phyloP scores from a whole-genome alignment of 2,888 invertebrate species.

The Drosophila mimetica region DNA sequence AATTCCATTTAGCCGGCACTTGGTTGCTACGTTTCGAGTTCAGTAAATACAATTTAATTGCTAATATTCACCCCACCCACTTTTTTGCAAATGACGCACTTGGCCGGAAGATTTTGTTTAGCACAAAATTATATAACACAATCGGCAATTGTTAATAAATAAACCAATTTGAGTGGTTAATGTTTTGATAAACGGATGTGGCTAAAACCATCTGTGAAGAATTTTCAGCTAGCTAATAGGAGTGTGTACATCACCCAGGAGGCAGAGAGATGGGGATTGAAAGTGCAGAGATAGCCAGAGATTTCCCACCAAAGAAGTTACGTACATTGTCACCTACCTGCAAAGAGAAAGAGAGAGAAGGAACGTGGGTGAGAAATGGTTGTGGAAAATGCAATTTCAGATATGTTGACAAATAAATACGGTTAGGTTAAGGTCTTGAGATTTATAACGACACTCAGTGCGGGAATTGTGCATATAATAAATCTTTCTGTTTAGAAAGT shows the following conservation, averaged over 20 bases:
- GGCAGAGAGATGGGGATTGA: not conserved
- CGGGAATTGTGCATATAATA: constrained; percentile 11
- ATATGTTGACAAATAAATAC: constrained; percentile 50
- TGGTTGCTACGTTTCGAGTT: constrained; percentile 16
- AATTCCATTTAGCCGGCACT: constrained; percentile 33
- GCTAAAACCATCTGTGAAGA: constrained; percentile 2
- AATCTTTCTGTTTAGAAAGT: constrained; percentile 20
- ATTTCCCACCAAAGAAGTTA: constrained; percentile 50
- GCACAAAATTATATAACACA: constrained; percentile 40
- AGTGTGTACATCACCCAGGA: constrained; percentile 25
- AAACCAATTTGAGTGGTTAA: constrained; percentile 34
- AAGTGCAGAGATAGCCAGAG: constrained; percentile 4
- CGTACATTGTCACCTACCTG: constrained; percentile 84
- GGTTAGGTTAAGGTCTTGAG: constrained; percentile 20
- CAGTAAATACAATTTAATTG: constrained; percentile 40
- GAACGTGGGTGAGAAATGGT: constrained; percentile 28
- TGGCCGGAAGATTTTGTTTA: constrained; percentile 33
- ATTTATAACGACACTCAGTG: constrained; percentile 28
- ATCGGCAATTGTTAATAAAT: constrained; percentile 44
- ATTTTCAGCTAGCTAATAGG: not conserved
- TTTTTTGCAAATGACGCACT: constrained; percentile 34
- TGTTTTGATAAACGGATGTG: not conserved
- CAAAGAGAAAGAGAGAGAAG: constrained; percentile 67
- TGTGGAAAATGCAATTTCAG: constrained; percentile 50
- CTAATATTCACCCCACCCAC: constrained; percentile 10